Evolutionary conservation across 2,888 invertebrate genomes (phyloP), one percentile per base, ranked within the genome.

Genomic region (Agrotis exclamationis): DNA sequence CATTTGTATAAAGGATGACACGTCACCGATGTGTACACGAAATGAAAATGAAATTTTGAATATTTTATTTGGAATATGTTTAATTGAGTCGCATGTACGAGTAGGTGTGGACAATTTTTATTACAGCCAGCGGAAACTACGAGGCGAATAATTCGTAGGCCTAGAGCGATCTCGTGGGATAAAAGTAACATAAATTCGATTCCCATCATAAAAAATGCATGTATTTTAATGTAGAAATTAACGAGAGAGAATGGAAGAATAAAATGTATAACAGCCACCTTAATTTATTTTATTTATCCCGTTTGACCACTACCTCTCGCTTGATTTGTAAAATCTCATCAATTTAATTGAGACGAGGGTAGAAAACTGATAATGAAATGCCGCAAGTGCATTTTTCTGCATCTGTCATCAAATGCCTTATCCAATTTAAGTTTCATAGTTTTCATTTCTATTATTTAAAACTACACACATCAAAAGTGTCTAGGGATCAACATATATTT

Each of bases 1-100:
- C 65, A 67, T 63, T 69, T 39, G 24, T 63, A 39, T 62, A 60
- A 20, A 63, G 20, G 33, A 48, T 63, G 73, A 57, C 70, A 54
- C 63, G 54, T 58, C 47, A 50, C 69, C 76, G 63, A 65, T 71
- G 58, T 65, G 58, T 54, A 54, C 47, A 44, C 18, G 47, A 60
- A 66, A 77, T 72, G 60, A 70, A 79, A 76, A 80, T 83, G 70
- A 79, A 81, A 62, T 64, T 72, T 69, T 79, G 53, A 83, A 83
- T 83, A 78, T 83, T 83, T 83, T 72, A 83, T 83, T 77, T 57
- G 56, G 28, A 11, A 50, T 45, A 63, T 63, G 70, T 82, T 68
- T 66, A 71, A 80, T 77, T 70, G 77, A 74, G 70, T 63, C 28
- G 18, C 53, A 45, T 54, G 28, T 39, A 39, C 39, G 39, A 39